Percentiles rank a stretch among this genome's conserved stretches.
Evolutionary conservation across 2,888 invertebrate genomes (phyloP).

Genomic region (Lingula anatina): DNA sequence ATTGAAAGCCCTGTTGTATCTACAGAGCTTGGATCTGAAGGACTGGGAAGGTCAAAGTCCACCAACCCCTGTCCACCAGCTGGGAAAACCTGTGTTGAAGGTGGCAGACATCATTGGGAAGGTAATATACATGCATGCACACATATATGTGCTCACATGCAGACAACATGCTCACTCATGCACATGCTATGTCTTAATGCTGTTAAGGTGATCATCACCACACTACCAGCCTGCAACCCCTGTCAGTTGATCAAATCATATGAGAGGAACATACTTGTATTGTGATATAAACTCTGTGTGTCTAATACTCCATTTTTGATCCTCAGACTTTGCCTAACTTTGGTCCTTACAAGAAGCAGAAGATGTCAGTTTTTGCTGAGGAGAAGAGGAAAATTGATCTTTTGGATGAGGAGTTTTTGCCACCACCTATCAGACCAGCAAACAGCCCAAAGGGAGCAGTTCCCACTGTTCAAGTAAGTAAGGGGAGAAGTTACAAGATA

Average conservation of each 20-base stretch:
- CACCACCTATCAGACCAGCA: constrained; percentile 25
- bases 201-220: too few species aligned
- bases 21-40: constrained; percentile 57
- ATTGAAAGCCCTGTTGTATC: constrained; percentile 77
- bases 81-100: constrained; percentile 77
- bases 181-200: too few species aligned
- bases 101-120: constrained; percentile 59
- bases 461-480: constrained; percentile 39
- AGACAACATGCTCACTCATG: too few species aligned
- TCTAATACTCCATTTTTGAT: background rate
- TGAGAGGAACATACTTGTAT: too few species aligned
- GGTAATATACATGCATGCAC: constrained; percentile 54
- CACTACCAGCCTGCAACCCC: too few species aligned
- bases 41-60: constrained; percentile 93
- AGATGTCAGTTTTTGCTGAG: constrained; percentile 62
- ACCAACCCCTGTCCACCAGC: constrained; percentile 82
- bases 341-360: constrained; percentile 73
- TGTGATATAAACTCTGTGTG: too few species aligned
- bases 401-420: constrained; percentile 25
- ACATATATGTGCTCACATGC: too few species aligned
- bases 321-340: constrained; percentile 78
- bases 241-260: too few species aligned
- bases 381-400: constrained; percentile 53
- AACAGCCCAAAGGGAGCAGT: constrained; percentile 32
- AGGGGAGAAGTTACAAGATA: too few species aligned